Evolutionary conservation across 1,140 invertebrate genomes (phyloP), one percentile per base, ranked within the genome.

Genomic region (Drosophila nebulosa): DNA sequence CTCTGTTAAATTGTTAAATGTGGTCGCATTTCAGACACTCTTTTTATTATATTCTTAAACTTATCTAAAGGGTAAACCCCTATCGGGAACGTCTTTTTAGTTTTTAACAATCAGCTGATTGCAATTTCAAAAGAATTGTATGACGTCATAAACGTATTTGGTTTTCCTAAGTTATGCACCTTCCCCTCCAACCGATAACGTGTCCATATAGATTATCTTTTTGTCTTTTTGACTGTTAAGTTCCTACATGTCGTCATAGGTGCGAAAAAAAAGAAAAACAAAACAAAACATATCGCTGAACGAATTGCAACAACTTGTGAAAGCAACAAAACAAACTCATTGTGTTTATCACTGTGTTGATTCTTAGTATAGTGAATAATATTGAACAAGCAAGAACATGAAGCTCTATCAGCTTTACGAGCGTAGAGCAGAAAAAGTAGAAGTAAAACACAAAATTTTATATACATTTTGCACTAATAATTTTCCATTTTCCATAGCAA

Each of bases 401-500:
- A 74, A 74, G 39, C 63, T 74, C 56, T 74, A 74, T 46, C 71
- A 74, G 55, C 50, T 74, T 4, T 74, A 67, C 18, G 70, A 39
- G 32, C 71, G 71, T 27, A 60, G 53, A 62, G 74, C 67, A 58
- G 10, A 27, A 60, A 52, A 60, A 46, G 12, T 4, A 14, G 52
- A 16, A 55, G 6, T 24, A 12, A 24, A 14, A 14, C 4, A 9
- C 1, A 1, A 24, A 1, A n/a, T n/a, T 30, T 3, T 22, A 52
- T 27, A 12, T 16, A 30, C 14, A 1, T 7, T 24, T 14, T 6
- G n/a, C 53, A 56, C 21, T 35, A 61, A 55, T 50, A 18, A 22
- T 67, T 51, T 50, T 16, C 32, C 10, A 4, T 32, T 52, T 46
- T 27, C 69, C 69, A 1, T 22, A 90, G 89, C 89, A 90, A 90